Percentiles rank a stretch among this genome's conserved stretches.
Evolutionary conservation across 1,140 invertebrate genomes (phyloP).

Genomic region (Lepidurus arcticus): DNA sequence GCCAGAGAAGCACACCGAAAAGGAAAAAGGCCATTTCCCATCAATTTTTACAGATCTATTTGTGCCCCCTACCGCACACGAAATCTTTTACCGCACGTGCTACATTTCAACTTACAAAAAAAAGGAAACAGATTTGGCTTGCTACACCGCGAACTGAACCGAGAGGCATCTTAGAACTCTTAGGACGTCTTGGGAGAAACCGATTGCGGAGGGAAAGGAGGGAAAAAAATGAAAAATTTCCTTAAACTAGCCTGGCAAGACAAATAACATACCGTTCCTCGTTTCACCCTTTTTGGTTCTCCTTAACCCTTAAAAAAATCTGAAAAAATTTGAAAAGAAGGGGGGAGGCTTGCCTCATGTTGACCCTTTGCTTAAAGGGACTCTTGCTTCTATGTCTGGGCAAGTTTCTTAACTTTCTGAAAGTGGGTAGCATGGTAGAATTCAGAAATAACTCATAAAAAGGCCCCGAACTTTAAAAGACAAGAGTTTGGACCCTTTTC

Average conservation of each 20-base stretch:
- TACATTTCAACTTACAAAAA: not conserved
- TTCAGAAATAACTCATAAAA: not conserved
- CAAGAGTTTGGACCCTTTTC: not conserved
- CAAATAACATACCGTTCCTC: not conserved
- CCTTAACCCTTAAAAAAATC: not conserved
- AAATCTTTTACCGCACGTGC: constrained; percentile 8
- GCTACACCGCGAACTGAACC: not conserved
- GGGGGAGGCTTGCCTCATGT: too few species aligned
- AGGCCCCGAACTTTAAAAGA: not conserved
- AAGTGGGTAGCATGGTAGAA: not conserved
- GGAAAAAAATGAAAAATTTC: not conserved
- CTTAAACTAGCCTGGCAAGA: not conserved
- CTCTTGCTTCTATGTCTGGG: too few species aligned
- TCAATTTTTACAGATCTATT: constrained; percentile 11
- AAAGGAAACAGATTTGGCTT: not conserved
- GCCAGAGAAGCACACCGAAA: not conserved
- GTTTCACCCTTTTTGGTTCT: not conserved
- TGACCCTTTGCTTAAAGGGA: too few species aligned
- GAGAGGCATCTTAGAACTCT: not conserved
- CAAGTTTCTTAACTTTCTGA: too few species aligned
- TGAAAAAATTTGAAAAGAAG: not conserved
- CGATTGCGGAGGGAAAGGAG: not conserved
- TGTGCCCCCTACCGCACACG: not conserved
- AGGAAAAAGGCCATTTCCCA: not conserved
- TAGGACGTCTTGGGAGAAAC: too few species aligned